phyloP scores from a whole-genome alignment of 2,113 vertebrate species.

The Phaethon lepturus region DNA sequence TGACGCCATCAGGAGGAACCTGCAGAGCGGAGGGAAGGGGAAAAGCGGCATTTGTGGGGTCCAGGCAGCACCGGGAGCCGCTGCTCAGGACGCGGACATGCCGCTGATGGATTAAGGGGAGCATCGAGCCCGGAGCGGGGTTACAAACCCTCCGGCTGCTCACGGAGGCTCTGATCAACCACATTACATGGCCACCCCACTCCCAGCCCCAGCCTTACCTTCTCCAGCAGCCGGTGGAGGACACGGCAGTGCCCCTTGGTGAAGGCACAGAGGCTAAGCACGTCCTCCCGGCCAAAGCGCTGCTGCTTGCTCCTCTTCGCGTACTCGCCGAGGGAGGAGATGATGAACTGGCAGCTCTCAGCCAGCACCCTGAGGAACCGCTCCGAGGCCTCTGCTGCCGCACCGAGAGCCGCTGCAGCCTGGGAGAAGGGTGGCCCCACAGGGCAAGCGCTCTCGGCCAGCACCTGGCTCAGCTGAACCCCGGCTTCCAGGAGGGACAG shows the following conservation, averaged over 20 bases:
- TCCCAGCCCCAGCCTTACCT: slow-evolving; percentile 24
- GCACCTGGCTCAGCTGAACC: slow-evolving; percentile 61
- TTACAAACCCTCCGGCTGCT: neutral
- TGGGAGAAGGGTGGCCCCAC: slow-evolving; percentile 36
- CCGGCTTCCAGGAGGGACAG: slow-evolving; percentile 66
- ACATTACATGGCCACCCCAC: neutral
- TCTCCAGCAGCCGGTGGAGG: slow-evolving; percentile 56
- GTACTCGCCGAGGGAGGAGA: slow-evolving; percentile 65
- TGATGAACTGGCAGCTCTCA: slow-evolving; percentile 80
- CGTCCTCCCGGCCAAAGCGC: slow-evolving; percentile 7
- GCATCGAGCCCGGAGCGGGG: neutral
- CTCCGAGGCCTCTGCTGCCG: neutral
- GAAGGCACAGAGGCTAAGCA: slow-evolving; percentile 80
- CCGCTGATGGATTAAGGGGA: neutral
- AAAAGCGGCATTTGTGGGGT: fast-evolving
- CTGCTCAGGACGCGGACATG: too few relatives aligned
- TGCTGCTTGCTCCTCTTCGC: neutral
- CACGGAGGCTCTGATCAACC: neutral
- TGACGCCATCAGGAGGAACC: slow-evolving; percentile 41
- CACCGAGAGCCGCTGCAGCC: slow-evolving; percentile 54
- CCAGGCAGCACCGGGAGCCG: fast-evolving
- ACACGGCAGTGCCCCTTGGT: slow-evolving; percentile 74
- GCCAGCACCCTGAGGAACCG: slow-evolving; percentile 65
- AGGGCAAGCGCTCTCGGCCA: neutral
- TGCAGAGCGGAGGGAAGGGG: neutral